Conservation (phyloP, 2,113 vertebrate genomes). For the Bufo gargarizans region DNA sequence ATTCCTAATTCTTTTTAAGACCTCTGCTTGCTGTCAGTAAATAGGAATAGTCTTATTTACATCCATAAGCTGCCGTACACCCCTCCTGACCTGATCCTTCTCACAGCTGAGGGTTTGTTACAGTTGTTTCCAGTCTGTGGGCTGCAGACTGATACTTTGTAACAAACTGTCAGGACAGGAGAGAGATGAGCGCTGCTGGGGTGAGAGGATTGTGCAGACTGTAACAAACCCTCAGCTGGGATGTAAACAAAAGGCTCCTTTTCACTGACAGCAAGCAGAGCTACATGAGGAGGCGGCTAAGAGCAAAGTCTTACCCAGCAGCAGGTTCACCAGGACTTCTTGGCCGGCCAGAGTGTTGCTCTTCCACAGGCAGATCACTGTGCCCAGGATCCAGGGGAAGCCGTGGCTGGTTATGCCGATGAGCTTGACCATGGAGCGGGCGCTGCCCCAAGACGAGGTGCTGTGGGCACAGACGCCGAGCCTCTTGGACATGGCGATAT, state of each 20-base stretch:
- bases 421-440: conserved; percentile 89
- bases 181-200: background rate
- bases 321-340: conserved; percentile 95
- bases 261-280: background rate
- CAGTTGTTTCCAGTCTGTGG: too few relatives aligned
- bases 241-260: too few relatives aligned
- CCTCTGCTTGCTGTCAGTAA: too few relatives aligned
- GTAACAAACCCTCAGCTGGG: background rate
- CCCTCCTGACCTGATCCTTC: too few relatives aligned
- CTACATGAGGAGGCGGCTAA: background rate
- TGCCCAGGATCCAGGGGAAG: conserved; percentile 91
- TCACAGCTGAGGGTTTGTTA: too few relatives aligned
- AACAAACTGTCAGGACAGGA: background rate
- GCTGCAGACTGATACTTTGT: background rate
- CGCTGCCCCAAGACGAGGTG: conserved; percentile 87
- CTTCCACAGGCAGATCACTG: conserved; percentile 89
- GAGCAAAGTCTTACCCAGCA: conserved; percentile 83
- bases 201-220: background rate
- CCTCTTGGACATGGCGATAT: conserved; percentile 93
- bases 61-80: too few relatives aligned
- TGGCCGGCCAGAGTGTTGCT: conserved; percentile 93
- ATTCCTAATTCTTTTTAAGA: too few relatives aligned
- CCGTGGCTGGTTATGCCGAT: conserved; percentile 91
- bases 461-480: conserved; percentile 88
- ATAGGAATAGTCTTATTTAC: too few relatives aligned